Evolutionary conservation across 2,797 vertebrate genomes (phyloP).

Genomic region (Acomys russatus): DNA sequence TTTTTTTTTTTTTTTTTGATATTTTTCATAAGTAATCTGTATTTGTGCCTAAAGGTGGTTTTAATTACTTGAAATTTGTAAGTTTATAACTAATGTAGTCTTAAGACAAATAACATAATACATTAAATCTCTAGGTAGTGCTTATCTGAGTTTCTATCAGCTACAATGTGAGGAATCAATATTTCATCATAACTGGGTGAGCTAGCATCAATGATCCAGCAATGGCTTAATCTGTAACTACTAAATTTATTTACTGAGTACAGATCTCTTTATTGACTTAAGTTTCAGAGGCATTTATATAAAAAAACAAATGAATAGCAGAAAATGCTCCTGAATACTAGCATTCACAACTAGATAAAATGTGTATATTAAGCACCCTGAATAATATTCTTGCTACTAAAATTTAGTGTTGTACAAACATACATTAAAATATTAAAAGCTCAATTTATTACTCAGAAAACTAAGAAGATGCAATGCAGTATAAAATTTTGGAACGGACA

Average conservation of each 20-base stretch:
- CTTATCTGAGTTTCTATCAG: constrained; percentile 20
- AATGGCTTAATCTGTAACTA: constrained; percentile 40
- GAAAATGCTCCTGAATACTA: not conserved
- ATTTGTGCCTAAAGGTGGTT: not conserved
- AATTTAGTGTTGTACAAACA: not conserved
- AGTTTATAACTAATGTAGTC: constrained; percentile 15
- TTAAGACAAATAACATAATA: not conserved
- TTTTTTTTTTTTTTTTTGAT: not conserved
- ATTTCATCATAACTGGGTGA: constrained; percentile 67
- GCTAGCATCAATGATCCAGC: constrained; percentile 34
- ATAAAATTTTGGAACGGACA: not conserved
- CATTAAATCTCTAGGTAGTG: constrained; percentile 34
- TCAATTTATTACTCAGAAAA: constrained; percentile 46
- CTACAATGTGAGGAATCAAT: constrained; percentile 38
- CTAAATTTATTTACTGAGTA: constrained; percentile 37
- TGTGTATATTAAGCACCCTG: not conserved
- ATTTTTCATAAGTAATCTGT: not conserved
- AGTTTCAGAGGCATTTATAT: constrained; percentile 5
- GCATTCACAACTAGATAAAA: constrained; percentile 37
- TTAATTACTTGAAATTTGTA: not conserved
- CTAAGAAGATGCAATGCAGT: not conserved
- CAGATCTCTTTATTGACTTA: constrained; percentile 29
- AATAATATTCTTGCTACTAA: not conserved
- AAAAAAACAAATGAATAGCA: not conserved
- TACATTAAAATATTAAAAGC: constrained; percentile 3